Evolutionary conservation across 23 tunicate species (phyloP).

Genomic region (Diplosoma virens): DNA sequence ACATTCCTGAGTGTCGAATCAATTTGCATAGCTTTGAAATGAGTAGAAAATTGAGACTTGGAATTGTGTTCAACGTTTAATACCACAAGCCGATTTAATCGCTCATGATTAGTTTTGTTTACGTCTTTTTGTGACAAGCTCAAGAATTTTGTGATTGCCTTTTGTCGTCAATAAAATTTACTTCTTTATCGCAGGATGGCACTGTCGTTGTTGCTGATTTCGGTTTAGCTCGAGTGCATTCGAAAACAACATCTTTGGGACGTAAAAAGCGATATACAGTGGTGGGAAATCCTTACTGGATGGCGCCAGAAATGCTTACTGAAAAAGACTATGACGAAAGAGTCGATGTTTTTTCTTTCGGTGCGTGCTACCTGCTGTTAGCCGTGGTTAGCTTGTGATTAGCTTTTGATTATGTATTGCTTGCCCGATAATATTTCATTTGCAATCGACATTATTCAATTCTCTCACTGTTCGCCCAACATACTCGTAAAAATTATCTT

Average conservation of each 20-base stretch:
- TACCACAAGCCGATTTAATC: background rate
- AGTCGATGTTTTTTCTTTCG: slow-evolving; percentile 91
- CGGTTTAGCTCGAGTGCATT: slow-evolving; percentile 79
- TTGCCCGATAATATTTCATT: background rate
- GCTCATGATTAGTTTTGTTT: background rate
- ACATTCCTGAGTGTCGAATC: no score
- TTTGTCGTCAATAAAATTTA: background rate
- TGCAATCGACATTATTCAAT: background rate
- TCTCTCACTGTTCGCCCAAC: background rate
- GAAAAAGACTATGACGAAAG: slow-evolving; percentile 61
- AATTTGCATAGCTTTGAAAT: no score
- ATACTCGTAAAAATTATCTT: background rate
- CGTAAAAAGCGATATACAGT: slow-evolving; percentile 83
- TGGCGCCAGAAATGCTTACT: slow-evolving; percentile 93
- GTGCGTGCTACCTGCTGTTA: slow-evolving; percentile 53
- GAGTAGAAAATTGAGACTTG: no score
- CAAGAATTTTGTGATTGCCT: background rate
- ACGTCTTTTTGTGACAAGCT: background rate
- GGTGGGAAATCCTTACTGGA: slow-evolving; percentile 98
- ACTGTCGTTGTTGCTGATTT: slow-evolving; percentile 96
- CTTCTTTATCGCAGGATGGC: slow-evolving; percentile 69
- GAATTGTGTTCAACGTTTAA: no score
- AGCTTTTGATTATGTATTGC: background rate
- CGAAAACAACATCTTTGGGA: slow-evolving; percentile 38
- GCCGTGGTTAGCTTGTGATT: background rate